Base-by-base conservation (phyloP, 2,113 vertebrate species). In the Pimephales promelas region DNA sequence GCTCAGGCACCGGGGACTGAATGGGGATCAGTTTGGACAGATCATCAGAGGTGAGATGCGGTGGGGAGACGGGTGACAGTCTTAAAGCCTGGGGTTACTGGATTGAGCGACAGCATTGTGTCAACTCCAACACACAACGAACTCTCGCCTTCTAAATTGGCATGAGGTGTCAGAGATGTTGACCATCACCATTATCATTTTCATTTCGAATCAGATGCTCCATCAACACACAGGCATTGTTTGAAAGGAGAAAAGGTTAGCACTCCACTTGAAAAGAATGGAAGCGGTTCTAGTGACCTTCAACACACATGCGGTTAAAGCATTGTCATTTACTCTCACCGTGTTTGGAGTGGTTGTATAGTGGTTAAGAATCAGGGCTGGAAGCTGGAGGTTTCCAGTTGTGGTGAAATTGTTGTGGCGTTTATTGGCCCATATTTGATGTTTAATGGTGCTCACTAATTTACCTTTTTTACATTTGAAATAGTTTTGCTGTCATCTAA, bases 271-370 rank as follows among this genome's bases (percentile, higher is more conserved):
- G 31, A 70, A 28, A 87, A 82, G 28, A 70, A 71, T 40, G 5
- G 26, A 81, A 54, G 45, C 54, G 96, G 94, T 28, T 95, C 95
- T 0, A 0, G 95, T 93, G 96, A 94, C 92, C 96, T 94, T 87
- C 96, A 97, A 97, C 96, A 97, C 95, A 91, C 77, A 97, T 95
- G 97, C 88, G 96, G 96, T 97, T 97, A 95, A 99, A 97, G 97
- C 97, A 97, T 89, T 98, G 98, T 94, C 96, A 96, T 95, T 85
- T 98, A 98, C 97, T 96, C 95, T 98, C 96, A 98, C 97, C 98
- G 97, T 59, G 79, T 96, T 98, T 96, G 13, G 40, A 13, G n/a
- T 72, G 40, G 22, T 47, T 47, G n/a, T 71, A 4, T 14, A 13
- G 34, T n/a, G 66, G 34, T 68, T 24, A 45, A 72, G 11, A 11